Evolutionary conservation across 2,797 vertebrate species (phyloP).

Genomic region (Anomalospiza imberbis): DNA sequence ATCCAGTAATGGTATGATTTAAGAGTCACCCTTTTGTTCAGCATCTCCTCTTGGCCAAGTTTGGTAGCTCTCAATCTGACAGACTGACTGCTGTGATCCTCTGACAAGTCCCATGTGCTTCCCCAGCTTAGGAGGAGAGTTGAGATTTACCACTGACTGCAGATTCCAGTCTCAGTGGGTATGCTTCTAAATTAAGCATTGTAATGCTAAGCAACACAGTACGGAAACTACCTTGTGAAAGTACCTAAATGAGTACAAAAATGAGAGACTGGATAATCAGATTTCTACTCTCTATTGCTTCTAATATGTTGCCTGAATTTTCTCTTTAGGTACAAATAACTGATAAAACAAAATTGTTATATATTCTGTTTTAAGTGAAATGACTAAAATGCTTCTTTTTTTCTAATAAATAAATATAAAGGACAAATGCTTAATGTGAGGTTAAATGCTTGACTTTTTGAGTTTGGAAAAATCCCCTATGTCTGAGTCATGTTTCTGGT

Average conservation of each 20-base stretch:
- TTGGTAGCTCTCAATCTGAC: not conserved
- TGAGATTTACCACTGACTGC: not conserved
- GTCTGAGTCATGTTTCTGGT: constrained; percentile 1
- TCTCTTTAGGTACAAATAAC: not conserved
- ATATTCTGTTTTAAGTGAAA: not conserved
- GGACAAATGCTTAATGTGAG: not conserved
- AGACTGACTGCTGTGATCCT: not conserved
- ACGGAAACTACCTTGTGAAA: not conserved
- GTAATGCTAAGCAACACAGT: not conserved
- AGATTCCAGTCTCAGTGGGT: not conserved
- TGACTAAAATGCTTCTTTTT: not conserved
- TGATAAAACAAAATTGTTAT: not conserved
- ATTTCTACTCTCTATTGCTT: not conserved
- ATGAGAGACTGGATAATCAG: not conserved
- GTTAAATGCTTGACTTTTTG: not conserved
- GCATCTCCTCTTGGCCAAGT: not conserved
- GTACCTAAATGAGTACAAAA: not conserved
- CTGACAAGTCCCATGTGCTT: not conserved
- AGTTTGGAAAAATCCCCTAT: not conserved
- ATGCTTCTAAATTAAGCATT: not conserved
- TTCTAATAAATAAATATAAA: not conserved
- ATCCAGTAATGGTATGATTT: not conserved
- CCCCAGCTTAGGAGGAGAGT: not conserved
- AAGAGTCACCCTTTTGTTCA: not conserved
- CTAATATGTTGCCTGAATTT: not conserved